Percentiles rank a stretch among this genome's conserved stretches.
These are phyloP conservation scores for Sebastes schlegelii DNA, from an alignment of 2,113 vertebrate genomes.

Conservation along the genomic window DNA sequence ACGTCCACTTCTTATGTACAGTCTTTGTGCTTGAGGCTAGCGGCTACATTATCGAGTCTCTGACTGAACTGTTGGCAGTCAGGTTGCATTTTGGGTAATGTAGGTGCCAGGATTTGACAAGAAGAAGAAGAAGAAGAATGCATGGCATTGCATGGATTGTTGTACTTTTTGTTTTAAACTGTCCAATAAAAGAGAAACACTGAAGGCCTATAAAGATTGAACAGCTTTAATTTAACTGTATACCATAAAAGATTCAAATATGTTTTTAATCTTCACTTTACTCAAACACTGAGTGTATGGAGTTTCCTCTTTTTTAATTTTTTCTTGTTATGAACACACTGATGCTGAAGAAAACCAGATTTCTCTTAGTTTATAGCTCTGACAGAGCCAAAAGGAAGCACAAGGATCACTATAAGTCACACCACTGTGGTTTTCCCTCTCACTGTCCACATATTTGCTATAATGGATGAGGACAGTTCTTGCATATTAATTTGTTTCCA, in stretches of 20 bases:
- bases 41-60: not conserved
- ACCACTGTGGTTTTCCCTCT: slow-evolving; percentile 47
- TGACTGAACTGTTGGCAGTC: not conserved
- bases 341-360: not conserved
- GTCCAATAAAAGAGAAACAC: slow-evolving; percentile 4
- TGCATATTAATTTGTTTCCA: slow-evolving; percentile 43
- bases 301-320: slow-evolving; percentile 11
- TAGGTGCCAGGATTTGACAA: not conserved
- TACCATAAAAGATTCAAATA: not conserved
- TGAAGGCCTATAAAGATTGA: not conserved
- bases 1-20: too few relatives aligned
- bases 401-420: slow-evolving; percentile 46
- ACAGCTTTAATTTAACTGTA: slow-evolving; percentile 3
- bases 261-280: not conserved
- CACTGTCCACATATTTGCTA: slow-evolving; percentile 39
- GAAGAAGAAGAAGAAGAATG: not conserved
- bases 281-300: not conserved
- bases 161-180: not conserved
- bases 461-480: slow-evolving; percentile 48
- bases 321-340: slow-evolving; percentile 2
- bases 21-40: not conserved
- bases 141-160: not conserved
- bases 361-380: slow-evolving; percentile 28
- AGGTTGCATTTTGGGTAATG: slow-evolving; percentile 3
- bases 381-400: slow-evolving; percentile 27